Conservation (phyloP, 2,888 invertebrate species). For the Neoaliturus tenellus region DNA sequence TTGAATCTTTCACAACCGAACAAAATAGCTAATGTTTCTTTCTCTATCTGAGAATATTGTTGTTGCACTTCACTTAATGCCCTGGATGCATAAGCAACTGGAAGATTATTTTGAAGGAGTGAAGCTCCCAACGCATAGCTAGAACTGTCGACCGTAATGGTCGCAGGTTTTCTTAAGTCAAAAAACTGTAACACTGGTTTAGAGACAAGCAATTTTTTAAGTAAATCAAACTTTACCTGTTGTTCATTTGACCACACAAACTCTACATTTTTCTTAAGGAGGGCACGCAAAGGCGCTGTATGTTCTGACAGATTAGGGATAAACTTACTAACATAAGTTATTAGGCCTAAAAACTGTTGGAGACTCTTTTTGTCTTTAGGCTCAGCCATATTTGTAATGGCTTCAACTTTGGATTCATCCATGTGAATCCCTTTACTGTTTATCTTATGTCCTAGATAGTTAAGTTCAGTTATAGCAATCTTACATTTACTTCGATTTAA, state of each 20-base stretch:
- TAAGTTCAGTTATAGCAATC: slow-evolving; percentile 8
- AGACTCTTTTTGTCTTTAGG: slow-evolving; percentile 64
- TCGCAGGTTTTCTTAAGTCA: slow-evolving; percentile 35
- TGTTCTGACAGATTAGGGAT: slow-evolving; percentile 64
- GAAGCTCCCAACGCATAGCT: slow-evolving; percentile 52
- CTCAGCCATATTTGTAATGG: slow-evolving; percentile 63
- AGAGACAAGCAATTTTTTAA: slow-evolving; percentile 21
- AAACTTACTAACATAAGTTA: slow-evolving; percentile 66
- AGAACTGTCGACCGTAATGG: slow-evolving; percentile 45
- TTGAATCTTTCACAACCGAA: slow-evolving; percentile 55
- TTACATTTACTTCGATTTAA: slow-evolving; percentile 58
- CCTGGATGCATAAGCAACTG: slow-evolving; percentile 55
- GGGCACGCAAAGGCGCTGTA: slow-evolving; percentile 62
- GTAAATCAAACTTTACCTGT: slow-evolving; percentile 14
- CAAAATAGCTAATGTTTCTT: slow-evolving; percentile 54
- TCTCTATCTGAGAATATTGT: slow-evolving; percentile 54
- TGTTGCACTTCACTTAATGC: slow-evolving; percentile 47
- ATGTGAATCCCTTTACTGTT: slow-evolving; percentile 62
- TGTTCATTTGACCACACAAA: slow-evolving; percentile 59
- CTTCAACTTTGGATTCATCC: slow-evolving; percentile 64
- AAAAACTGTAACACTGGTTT: slow-evolving; percentile 47
- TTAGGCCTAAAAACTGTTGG: slow-evolving; percentile 67
- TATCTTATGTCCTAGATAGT: slow-evolving; percentile 47
- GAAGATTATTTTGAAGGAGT: slow-evolving; percentile 50
- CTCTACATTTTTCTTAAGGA: slow-evolving; percentile 63